These are phyloP conservation scores for Ammodytes marinus DNA, from an alignment of 2,113 vertebrate species.

Conservation along the genomic window DNA sequence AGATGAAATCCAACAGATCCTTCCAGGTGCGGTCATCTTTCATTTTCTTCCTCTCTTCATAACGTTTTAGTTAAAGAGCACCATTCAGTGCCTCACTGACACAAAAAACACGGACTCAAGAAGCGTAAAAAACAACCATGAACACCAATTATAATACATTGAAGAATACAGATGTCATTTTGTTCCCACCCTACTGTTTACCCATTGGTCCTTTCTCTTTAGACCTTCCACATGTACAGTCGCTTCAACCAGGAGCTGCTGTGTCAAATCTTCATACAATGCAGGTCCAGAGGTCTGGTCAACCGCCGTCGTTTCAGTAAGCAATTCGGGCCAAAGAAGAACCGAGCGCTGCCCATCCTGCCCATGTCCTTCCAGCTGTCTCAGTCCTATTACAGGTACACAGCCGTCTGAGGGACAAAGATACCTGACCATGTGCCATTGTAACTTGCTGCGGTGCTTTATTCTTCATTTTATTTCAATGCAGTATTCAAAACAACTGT, in stretches of 20 bases:
- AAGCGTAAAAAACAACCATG: background rate
- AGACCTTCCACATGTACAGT: slow-evolving; percentile 94
- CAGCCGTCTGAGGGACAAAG: background rate
- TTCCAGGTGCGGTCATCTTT: slow-evolving; percentile 87
- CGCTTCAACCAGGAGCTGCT: slow-evolving; percentile 90
- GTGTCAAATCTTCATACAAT: slow-evolving; percentile 89
- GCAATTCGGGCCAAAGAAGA: slow-evolving; percentile 89
- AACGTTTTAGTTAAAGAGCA: background rate
- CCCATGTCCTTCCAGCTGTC: slow-evolving; percentile 99
- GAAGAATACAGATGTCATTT: background rate
- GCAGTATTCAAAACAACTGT: background rate
- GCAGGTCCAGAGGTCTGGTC: slow-evolving; percentile 89
- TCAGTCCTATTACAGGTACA: slow-evolving; percentile 90
- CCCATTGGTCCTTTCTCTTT: background rate
- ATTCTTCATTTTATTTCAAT: no score
- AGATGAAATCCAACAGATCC: slow-evolving; percentile 92
- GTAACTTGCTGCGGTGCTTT: no score
- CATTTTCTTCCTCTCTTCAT: background rate
- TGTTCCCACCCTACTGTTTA: background rate
- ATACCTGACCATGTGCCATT: no score
- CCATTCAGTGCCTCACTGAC: background rate
- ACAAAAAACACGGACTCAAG: background rate
- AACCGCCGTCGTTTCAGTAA: slow-evolving; percentile 92
- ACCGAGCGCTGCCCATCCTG: slow-evolving; percentile 91
- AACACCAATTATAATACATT: background rate